Evolutionary conservation across 2,888 invertebrate species (phyloP).

Genomic region (Trypoxylon attenuatum): DNA sequence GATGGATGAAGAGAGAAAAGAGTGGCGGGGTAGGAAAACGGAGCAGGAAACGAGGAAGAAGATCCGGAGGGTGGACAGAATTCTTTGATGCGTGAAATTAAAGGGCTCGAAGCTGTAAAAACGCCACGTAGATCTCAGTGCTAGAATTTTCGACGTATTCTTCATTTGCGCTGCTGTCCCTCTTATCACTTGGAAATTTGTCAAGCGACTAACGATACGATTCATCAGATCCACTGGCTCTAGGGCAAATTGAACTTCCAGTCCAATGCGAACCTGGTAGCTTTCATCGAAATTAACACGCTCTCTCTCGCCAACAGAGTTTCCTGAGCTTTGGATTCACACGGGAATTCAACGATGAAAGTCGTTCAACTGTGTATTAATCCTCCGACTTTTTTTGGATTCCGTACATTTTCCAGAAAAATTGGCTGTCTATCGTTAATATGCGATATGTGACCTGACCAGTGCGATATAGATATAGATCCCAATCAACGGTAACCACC

Average conservation of each 20-base stretch:
- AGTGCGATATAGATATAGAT: no score
- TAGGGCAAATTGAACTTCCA: neutral
- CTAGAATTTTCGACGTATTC: constrained; percentile 15
- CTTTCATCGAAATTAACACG: neutral
- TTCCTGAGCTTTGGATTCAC: no score
- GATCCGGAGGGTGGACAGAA: constrained; percentile 13
- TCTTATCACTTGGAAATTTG: constrained; percentile 1
- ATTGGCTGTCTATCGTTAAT: no score
- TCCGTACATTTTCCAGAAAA: no score
- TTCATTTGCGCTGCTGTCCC: neutral
- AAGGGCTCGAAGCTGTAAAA: constrained; percentile 39
- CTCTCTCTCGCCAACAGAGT: no score
- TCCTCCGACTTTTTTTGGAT: neutral
- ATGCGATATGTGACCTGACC: no score
- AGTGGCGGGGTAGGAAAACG: neutral
- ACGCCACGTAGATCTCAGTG: constrained; percentile 14
- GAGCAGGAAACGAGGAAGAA: neutral
- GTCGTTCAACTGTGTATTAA: no score
- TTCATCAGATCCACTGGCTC: neutral
- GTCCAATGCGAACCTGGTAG: neutral
- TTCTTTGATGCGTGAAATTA: constrained; percentile 45
- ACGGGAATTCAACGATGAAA: no score
- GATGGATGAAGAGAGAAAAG: neutral
- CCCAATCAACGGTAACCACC: no score
- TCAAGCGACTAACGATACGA: neutral